Conservation (phyloP, 1,140 invertebrate genomes). For the Amyelois transitella region DNA sequence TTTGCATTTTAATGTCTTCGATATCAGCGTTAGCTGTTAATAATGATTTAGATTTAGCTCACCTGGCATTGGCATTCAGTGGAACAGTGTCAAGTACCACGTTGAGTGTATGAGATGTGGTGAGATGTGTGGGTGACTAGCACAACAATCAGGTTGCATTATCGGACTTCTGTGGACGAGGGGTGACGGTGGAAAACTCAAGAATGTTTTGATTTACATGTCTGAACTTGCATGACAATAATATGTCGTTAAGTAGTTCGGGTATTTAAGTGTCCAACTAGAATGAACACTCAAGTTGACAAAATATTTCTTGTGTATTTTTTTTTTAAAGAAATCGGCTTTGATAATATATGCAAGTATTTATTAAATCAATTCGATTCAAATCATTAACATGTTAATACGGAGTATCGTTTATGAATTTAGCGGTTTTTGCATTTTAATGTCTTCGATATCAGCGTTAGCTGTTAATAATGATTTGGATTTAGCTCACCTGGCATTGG, state of each 20-base stretch:
- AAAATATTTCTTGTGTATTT: not conserved
- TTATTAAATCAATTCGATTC: not conserved
- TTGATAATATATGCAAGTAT: not conserved
- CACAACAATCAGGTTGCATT: not conserved
- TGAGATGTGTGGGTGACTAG: not conserved
- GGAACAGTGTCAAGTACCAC: constrained; percentile 1
- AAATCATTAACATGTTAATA: not conserved
- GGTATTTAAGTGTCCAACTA: too few relatives aligned
- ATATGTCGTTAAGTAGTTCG: too few relatives aligned
- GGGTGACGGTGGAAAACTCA: constrained; percentile 3
- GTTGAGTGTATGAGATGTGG: constrained; percentile 2
- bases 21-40: not conserved
- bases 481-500: not conserved
- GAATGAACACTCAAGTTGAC: not conserved
- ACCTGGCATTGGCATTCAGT: not conserved
- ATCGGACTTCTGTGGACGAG: not conserved
- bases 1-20: not conserved
- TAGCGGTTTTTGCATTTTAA: not conserved
- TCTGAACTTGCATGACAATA: not conserved
- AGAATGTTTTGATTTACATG: constrained; percentile 6
- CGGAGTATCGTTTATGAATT: not conserved
- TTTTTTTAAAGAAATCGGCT: too few relatives aligned
- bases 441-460: not conserved
- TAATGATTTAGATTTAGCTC: constrained; percentile 1
- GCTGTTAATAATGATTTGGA: not conserved